Percentiles rank a stretch among this genome's conserved stretches.
Conservation (phyloP, 2,797 vertebrate species). For the Ispidina picta region DNA sequence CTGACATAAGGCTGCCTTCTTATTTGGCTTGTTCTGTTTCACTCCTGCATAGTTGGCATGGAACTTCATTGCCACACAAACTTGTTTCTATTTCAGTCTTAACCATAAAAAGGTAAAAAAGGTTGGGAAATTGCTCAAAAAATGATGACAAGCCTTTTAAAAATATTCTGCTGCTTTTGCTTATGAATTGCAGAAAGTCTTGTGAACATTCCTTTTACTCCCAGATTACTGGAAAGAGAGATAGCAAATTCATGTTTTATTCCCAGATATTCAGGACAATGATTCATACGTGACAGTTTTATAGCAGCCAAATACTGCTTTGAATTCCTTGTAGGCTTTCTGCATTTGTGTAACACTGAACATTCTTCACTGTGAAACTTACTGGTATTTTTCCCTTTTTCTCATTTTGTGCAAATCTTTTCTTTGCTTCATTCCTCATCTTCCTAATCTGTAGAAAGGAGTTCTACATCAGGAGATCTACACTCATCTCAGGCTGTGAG, state of each 20-base stretch:
- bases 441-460: background rate
- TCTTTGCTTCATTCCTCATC: no score
- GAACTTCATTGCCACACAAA: background rate
- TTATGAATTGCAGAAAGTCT: background rate
- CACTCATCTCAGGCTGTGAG: background rate
- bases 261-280: no score
- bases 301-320: no score
- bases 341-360: no score
- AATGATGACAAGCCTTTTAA: background rate
- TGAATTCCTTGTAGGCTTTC: no score
- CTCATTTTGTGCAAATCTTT: no score
- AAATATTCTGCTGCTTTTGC: background rate
- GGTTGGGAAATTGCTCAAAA: background rate
- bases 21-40: background rate
- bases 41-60: background rate
- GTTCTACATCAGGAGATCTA: background rate
- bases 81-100: background rate
- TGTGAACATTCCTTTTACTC: background rate
- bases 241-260: background rate
- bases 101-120: background rate
- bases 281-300: no score
- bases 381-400: no score
- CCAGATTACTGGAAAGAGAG: background rate
- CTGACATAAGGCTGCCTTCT: background rate
- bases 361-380: no score